These are phyloP conservation scores for Promerops cafer DNA, from an alignment of 2,113 vertebrate genomes.

Conservation along the genomic window DNA sequence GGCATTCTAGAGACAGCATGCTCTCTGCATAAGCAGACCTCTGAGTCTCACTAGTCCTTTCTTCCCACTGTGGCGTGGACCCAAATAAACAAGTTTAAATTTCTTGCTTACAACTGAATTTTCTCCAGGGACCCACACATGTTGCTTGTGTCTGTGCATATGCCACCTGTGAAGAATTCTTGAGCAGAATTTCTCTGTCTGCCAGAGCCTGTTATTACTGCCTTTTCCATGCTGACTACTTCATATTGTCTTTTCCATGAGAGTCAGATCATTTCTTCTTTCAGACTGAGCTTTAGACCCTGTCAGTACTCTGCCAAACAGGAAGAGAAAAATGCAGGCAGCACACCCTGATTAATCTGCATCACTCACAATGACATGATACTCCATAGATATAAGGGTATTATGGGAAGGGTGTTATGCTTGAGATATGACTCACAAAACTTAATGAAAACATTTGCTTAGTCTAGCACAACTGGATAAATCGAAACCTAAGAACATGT, in stretches of 20 bases:
- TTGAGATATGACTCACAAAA: background rate
- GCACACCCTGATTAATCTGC: background rate
- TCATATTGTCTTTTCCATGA: background rate
- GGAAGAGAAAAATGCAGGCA: background rate
- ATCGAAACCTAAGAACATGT: background rate
- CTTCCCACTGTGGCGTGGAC: background rate
- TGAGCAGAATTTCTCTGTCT: background rate
- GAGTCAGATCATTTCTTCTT: background rate
- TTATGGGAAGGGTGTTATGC: background rate
- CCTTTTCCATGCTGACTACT: background rate
- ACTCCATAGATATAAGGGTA: background rate
- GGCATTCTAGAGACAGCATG: background rate
- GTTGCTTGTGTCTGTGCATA: background rate
- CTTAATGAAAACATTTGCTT: background rate
- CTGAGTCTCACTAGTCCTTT: background rate
- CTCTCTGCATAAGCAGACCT: background rate
- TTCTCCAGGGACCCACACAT: background rate
- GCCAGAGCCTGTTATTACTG: background rate
- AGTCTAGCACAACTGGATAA: background rate
- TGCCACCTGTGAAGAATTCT: background rate
- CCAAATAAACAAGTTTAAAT: background rate
- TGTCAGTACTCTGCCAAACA: background rate
- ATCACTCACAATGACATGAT: background rate
- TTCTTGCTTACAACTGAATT: background rate
- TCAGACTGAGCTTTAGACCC: background rate